Conservation (phyloP, 2,888 invertebrate species). For the Philopedon plagiatum region DNA sequence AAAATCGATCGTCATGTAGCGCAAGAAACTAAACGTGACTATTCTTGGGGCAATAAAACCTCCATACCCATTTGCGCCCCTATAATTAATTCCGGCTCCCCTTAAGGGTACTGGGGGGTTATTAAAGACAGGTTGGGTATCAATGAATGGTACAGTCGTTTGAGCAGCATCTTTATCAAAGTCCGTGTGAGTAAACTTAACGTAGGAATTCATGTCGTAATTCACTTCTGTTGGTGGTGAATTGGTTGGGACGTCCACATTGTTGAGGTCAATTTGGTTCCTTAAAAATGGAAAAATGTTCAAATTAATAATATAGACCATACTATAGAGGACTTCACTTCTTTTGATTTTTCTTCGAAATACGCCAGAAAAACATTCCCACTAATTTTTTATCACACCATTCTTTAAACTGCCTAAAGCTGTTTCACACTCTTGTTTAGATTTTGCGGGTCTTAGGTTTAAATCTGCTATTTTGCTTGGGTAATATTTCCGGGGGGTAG, state of each 20-base stretch:
- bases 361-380: too few relatives aligned
- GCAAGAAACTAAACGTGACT: conserved; percentile 80
- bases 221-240: conserved; percentile 59
- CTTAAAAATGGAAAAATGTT: conserved; percentile 66
- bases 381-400: too few relatives aligned
- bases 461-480: too few relatives aligned
- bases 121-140: conserved; percentile 80
- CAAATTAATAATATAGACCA: too few relatives aligned
- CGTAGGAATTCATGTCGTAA: conserved; percentile 68
- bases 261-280: conserved; percentile 71
- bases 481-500: too few relatives aligned
- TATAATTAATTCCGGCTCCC: conserved; percentile 84
- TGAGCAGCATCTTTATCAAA: conserved; percentile 83
- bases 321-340: too few relatives aligned
- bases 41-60: conserved; percentile 84
- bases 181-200: conserved; percentile 73
- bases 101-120: conserved; percentile 77
- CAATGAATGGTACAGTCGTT: conserved; percentile 86
- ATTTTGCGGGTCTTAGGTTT: too few relatives aligned
- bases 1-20: conserved; percentile 73
- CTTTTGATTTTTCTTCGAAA: too few relatives aligned
- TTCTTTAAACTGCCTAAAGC: too few relatives aligned
- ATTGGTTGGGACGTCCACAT: conserved; percentile 79
- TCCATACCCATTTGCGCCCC: conserved; percentile 78
- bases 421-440: too few relatives aligned